Percentiles rank a stretch among this genome's conserved stretches.
These are phyloP conservation scores for Autographa gamma DNA, from an alignment of 2,888 invertebrate genomes.

Conservation along the genomic window DNA sequence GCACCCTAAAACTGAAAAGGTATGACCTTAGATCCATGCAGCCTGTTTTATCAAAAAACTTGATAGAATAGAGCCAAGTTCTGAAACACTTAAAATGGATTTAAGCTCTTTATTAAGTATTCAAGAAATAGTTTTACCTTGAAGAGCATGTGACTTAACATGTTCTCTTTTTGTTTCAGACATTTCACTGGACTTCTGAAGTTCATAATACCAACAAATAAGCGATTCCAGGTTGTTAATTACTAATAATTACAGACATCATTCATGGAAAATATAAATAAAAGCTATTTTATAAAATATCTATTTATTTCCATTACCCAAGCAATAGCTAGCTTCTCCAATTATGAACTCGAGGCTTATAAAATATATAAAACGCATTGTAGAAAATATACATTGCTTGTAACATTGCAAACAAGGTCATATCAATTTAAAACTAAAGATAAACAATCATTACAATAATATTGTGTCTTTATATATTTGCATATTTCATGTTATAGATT, in stretches of 20 bases:
- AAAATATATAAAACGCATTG: constrained; percentile 13
- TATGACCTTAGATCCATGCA: too few relatives aligned
- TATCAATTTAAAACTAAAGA: neutral
- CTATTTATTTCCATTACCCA: constrained; percentile 37
- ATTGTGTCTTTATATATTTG: neutral
- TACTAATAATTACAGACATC: too few relatives aligned
- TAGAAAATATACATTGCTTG: constrained; percentile 26
- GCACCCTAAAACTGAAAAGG: too few relatives aligned
- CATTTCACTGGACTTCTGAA: constrained; percentile 77
- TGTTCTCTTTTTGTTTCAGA: constrained; percentile 70
- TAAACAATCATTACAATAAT: neutral
- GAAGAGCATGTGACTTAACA: too few relatives aligned
- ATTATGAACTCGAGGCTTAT: constrained; percentile 10
- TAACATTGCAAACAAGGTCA: constrained; percentile 3
- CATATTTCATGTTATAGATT: neutral
- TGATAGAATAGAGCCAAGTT: too few relatives aligned
- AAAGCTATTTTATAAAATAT: constrained; percentile 38
- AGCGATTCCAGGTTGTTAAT: too few relatives aligned
- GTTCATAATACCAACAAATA: neutral
- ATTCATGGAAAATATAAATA: neutral
- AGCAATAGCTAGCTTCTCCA: constrained; percentile 42
- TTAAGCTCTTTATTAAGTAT: too few relatives aligned
- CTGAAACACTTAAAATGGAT: too few relatives aligned
- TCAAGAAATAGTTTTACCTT: too few relatives aligned
- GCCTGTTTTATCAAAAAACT: too few relatives aligned